Evolutionary conservation across 1,140 invertebrate species (phyloP).

Genomic region (Achroia grisella): DNA sequence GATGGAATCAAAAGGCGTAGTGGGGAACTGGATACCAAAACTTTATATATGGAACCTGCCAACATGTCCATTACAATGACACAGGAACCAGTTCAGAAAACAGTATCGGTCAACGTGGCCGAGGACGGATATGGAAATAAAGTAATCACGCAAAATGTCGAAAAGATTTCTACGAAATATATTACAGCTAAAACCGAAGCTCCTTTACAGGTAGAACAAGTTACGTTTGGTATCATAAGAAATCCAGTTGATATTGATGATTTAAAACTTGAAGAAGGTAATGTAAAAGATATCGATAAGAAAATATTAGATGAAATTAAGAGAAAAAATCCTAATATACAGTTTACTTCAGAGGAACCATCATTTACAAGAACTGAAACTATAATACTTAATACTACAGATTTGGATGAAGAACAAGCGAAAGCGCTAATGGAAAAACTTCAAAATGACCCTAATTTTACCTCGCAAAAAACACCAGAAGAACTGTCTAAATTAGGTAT

Average conservation of each 20-base stretch:
- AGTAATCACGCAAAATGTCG: conserved; percentile 69
- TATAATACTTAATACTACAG: conserved; percentile 59
- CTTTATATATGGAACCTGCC: conserved; percentile 59
- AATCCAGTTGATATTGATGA: conserved; percentile 46
- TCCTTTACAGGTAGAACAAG: conserved; percentile 66
- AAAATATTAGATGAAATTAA: conserved; percentile 64
- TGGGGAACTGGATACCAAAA: conserved; percentile 50
- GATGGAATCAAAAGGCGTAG: conserved; percentile 51
- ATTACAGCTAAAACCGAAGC: conserved; percentile 53
- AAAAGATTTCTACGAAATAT: conserved; percentile 59
- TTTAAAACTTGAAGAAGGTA: conserved; percentile 57
- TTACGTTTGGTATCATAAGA: conserved; percentile 64
- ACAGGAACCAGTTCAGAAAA: conserved; percentile 66
- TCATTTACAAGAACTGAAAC: conserved; percentile 67
- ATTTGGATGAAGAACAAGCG: conserved; percentile 62
- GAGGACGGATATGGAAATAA: conserved; percentile 71
- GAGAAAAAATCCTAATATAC: conserved; percentile 63
- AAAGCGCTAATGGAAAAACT: conserved; percentile 63
- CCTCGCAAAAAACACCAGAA: conserved; percentile 57
- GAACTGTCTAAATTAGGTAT: conserved; percentile 57
- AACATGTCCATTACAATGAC: conserved; percentile 62
- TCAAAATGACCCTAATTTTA: conserved; percentile 63
- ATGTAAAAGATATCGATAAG: conserved; percentile 58
- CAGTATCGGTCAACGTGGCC: conserved; percentile 65
- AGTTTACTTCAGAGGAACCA: conserved; percentile 58